Percentiles rank a stretch among this genome's conserved stretches.
These are phyloP conservation scores for Penaeus vannamei DNA, from an alignment of 1,140 invertebrate genomes.

Conservation along the genomic window DNA sequence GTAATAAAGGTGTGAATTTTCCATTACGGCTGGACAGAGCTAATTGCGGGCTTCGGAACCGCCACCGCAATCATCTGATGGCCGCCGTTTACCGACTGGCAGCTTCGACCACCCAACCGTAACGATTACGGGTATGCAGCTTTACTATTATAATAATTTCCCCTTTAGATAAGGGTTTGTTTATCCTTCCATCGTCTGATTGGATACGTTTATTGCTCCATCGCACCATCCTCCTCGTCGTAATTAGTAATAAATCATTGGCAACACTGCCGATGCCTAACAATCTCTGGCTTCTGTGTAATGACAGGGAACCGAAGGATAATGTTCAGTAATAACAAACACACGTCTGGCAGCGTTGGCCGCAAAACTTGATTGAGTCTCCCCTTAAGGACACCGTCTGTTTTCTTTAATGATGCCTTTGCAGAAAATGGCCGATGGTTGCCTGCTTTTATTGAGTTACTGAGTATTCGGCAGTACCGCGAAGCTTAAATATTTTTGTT, in stretches of 20 bases:
- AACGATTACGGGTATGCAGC: neutral
- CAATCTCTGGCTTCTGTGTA: constrained; percentile 65
- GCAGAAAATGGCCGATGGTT: constrained; percentile 64
- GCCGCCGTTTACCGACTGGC: constrained; percentile 26
- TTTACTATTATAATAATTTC: neutral
- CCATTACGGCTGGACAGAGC: constrained; percentile 51
- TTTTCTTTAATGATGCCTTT: constrained; percentile 64
- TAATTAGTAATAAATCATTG: constrained; percentile 65
- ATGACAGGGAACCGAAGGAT: constrained; percentile 60
- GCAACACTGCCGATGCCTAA: constrained; percentile 56
- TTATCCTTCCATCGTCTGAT: neutral
- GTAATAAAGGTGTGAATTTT: constrained; percentile 63
- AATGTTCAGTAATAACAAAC: constrained; percentile 66
- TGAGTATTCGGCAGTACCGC: constrained; percentile 36
- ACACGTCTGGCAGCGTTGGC: constrained; percentile 58
- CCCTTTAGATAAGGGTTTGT: too few species aligned
- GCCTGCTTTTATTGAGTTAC: constrained; percentile 64
- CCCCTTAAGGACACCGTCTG: constrained; percentile 65
- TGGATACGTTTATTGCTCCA: constrained; percentile 31
- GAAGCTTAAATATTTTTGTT: constrained; percentile 9
- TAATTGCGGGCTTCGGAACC: constrained; percentile 52
- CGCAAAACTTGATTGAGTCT: constrained; percentile 66
- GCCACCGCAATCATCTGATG: constrained; percentile 38
- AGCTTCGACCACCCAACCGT: constrained; percentile 50
- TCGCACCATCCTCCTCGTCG: constrained; percentile 32